A percentile compares a stretch with the other conserved stretches of the same genome.
These are phyloP conservation scores for Pachycephus smyrnensis DNA, from an alignment of 2,888 invertebrate genomes.

Conservation along the genomic window DNA sequence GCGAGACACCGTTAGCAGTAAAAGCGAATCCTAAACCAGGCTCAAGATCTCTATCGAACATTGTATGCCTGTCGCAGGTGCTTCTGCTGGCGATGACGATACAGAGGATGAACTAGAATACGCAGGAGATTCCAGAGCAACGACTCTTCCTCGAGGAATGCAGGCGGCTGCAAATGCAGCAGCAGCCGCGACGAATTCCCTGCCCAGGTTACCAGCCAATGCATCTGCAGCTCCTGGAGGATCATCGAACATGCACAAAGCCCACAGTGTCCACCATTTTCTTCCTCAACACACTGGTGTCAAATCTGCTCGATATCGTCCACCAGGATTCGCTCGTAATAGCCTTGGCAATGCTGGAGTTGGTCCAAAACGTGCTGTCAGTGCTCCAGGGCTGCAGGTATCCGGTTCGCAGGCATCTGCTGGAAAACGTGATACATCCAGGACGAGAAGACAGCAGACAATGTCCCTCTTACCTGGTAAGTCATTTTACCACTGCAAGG, in stretches of 20 bases:
- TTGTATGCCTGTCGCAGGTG: slow-evolving; percentile 63
- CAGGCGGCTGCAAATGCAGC: slow-evolving; percentile 67
- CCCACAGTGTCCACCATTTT: slow-evolving; percentile 74
- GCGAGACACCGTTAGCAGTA: background rate
- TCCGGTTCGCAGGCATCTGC: slow-evolving; percentile 59
- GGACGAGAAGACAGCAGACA: slow-evolving; percentile 72
- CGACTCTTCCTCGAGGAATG: slow-evolving; percentile 75
- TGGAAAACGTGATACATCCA: slow-evolving; percentile 66
- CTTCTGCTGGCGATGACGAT: slow-evolving; percentile 64
- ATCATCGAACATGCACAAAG: slow-evolving; percentile 71
- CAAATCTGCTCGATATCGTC: slow-evolving; percentile 88
- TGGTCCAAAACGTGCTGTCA: slow-evolving; percentile 80
- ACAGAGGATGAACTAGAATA: slow-evolving; percentile 59
- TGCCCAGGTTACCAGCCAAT: slow-evolving; percentile 78
- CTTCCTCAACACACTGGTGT: slow-evolving; percentile 73
- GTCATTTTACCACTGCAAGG: slow-evolving; percentile 19
- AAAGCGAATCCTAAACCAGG: background rate
- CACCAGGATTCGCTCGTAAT: slow-evolving; percentile 81
- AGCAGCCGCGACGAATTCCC: slow-evolving; percentile 77
- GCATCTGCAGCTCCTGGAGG: slow-evolving; percentile 64
- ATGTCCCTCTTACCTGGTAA: slow-evolving; percentile 65
- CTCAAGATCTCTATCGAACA: background rate
- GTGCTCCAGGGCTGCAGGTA: slow-evolving; percentile 81
- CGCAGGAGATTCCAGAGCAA: slow-evolving; percentile 67
- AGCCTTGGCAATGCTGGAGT: slow-evolving; percentile 50